These are phyloP conservation scores for Chaetodon auriga DNA, from an alignment of 2,113 vertebrate species.

Conservation along the genomic window DNA sequence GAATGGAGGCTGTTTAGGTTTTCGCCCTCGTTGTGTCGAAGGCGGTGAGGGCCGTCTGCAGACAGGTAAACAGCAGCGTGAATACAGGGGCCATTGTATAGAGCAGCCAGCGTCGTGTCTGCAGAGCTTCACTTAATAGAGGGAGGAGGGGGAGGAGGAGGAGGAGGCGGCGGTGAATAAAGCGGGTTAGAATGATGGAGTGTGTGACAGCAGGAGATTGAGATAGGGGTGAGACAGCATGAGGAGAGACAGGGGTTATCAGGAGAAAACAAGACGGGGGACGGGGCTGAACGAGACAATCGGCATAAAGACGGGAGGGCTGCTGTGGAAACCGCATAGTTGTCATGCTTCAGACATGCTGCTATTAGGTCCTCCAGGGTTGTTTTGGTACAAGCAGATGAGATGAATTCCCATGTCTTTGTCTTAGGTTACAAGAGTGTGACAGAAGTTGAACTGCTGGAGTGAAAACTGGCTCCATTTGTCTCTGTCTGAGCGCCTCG, in stretches of 20 bases:
- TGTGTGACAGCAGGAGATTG: conserved; percentile 66
- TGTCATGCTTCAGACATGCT: conserved; percentile 70
- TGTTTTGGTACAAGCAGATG: conserved; percentile 73
- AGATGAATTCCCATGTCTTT: conserved; percentile 62
- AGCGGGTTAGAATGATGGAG: conserved; percentile 57
- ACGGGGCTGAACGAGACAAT: conserved; percentile 56
- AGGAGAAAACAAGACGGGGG: conserved; percentile 57
- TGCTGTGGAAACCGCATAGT: conserved; percentile 50
- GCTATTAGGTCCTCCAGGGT: conserved; percentile 58
- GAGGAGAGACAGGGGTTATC: conserved; percentile 67
- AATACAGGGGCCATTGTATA: conserved; percentile 61
- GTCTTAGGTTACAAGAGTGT: conserved; percentile 62
- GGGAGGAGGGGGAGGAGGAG: conserved; percentile 27
- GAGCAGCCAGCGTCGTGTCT: conserved; percentile 60
- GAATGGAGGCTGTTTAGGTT: conserved; percentile 40
- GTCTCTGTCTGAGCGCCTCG: conserved; percentile 32
- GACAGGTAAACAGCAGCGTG: conserved; percentile 46
- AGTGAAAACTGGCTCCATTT: conserved; percentile 53
- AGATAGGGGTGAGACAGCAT: conserved; percentile 66
- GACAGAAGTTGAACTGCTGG: conserved; percentile 57
- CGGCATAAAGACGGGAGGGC: conserved; percentile 38
- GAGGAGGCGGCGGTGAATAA: conserved; percentile 30
- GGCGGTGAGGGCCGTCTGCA: conserved; percentile 35
- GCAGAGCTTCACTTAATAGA: conserved; percentile 60
- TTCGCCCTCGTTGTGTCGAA: conserved; percentile 12